Evolutionary conservation across 1,140 invertebrate species (phyloP).

Genomic region (Drosophila micromelanica): DNA sequence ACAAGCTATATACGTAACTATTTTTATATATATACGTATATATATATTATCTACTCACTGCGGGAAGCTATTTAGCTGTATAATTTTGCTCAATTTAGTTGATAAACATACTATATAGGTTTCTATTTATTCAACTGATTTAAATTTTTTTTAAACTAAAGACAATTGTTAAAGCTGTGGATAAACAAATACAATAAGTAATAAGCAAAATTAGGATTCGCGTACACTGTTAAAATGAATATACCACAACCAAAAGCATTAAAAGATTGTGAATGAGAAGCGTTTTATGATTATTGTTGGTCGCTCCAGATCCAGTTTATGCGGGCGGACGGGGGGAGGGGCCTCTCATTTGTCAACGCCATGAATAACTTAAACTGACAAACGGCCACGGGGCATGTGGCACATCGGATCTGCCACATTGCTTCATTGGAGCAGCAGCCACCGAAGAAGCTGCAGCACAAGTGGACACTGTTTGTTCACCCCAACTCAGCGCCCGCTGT

Average conservation of each 20-base stretch:
- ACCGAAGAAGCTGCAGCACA: constrained; percentile 26
- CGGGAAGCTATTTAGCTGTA: constrained; percentile 5
- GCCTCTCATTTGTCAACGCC: constrained; percentile 5
- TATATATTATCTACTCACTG: constrained; percentile 34
- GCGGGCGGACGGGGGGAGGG: background rate
- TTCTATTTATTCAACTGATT: constrained; percentile 31
- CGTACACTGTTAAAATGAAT: constrained; percentile 17
- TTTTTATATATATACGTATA: constrained; percentile 12
- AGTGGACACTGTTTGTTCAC: constrained; percentile 57
- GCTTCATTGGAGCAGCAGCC: constrained; percentile 28
- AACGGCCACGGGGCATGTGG: constrained; percentile 21
- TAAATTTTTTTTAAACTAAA: constrained; percentile 32
- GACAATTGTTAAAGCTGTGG: constrained; percentile 63
- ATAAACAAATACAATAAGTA: constrained; percentile 33
- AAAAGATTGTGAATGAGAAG: constrained; percentile 33
- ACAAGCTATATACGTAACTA: constrained; percentile 38
- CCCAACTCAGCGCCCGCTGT: constrained; percentile 8
- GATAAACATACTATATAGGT: background rate
- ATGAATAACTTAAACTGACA: constrained; percentile 48
- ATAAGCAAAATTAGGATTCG: constrained; percentile 16
- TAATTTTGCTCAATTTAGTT: constrained; percentile 35
- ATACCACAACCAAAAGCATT: constrained; percentile 31
- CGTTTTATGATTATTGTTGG: constrained; percentile 9
- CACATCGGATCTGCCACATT: constrained; percentile 8
- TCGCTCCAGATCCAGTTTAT: background rate